Conservation (phyloP, 2,797 vertebrate species). For the Phaenicophaeus curvirostris region DNA sequence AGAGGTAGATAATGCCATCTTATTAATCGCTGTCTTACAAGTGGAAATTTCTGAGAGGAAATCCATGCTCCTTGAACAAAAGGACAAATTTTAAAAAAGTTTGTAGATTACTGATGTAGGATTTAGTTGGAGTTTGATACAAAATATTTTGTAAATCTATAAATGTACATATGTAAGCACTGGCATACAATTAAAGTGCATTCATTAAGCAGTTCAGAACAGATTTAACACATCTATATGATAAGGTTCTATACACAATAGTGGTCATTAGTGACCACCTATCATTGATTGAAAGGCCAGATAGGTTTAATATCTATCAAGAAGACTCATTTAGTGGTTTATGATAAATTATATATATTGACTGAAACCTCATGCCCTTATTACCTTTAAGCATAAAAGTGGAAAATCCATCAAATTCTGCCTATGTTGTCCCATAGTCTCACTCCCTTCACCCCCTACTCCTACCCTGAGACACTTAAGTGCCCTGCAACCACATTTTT, state of each 20-base stretch:
- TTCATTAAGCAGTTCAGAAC: background rate
- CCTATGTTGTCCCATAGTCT: background rate
- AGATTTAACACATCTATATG: background rate
- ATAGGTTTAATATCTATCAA: background rate
- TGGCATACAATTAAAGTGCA: background rate
- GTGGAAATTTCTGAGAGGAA: background rate
- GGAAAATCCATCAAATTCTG: background rate
- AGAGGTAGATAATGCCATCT: background rate
- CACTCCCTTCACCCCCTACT: background rate
- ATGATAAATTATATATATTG: background rate
- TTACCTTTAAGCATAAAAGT: background rate
- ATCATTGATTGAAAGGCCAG: background rate
- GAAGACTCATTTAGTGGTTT: background rate
- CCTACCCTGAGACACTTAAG: background rate
- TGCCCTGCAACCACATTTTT: background rate
- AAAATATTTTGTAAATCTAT: background rate
- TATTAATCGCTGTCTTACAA: background rate
- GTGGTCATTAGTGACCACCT: background rate
- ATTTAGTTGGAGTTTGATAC: background rate
- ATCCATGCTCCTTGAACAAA: background rate
- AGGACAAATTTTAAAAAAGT: background rate
- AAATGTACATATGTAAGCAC: background rate
- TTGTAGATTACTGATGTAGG: rapidly evolving
- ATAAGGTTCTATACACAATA: rapidly evolving
- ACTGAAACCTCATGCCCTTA: background rate